Base-by-base conservation (phyloP, 2,888 invertebrate species). In the Philhelius pedissequus region DNA sequence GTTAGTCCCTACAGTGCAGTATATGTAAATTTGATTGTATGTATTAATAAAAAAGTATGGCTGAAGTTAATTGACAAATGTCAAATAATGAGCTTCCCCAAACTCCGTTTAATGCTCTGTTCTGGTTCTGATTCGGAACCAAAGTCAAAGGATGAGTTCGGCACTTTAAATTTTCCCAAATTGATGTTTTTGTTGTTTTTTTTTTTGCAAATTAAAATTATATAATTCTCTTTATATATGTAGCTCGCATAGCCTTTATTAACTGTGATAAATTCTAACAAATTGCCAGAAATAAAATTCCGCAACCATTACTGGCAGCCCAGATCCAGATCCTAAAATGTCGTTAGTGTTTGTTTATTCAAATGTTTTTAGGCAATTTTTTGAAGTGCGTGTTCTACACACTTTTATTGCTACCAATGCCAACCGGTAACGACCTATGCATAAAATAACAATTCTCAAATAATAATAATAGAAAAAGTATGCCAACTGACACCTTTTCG, bases 271-370 rank as follows among this genome's bases (percentile, higher is more conserved):
- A 83, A 83, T 79, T 83, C 43, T n/a, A 9, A 20, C 43, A 74
- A 83, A 79, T 58, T 74, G 74, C 73, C 30, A 68, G 50, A 40
- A 52, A 62, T 68, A 70, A 69, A 64, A 32, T 66, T 50, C 52
- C 38, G 52, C 9, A 45, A 18, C 52, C 45, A 62, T 52, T 22
- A 18, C 22, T 58, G 13, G n/a, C 48, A 22, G 11, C 11, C 52
- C n/a, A n/a, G n/a, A 52, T 22, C 8, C 27, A 13, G 11, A 50
- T 5, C 22, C 5, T 3, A 27, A 64, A 64, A 43, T 48, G 73
- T 70, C 83, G 75, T 83, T 83, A 83, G 70, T 83, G 83, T 79
- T 30, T 69, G 79, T 73, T 83, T 83, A 83, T 83, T 79, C 79
- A 74, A 83, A 83, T 83, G 78, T 18, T 60, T 69, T 60, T 25